Base-by-base conservation (phyloP, 1,140 invertebrate species). In the Condylostylus longicornis region DNA sequence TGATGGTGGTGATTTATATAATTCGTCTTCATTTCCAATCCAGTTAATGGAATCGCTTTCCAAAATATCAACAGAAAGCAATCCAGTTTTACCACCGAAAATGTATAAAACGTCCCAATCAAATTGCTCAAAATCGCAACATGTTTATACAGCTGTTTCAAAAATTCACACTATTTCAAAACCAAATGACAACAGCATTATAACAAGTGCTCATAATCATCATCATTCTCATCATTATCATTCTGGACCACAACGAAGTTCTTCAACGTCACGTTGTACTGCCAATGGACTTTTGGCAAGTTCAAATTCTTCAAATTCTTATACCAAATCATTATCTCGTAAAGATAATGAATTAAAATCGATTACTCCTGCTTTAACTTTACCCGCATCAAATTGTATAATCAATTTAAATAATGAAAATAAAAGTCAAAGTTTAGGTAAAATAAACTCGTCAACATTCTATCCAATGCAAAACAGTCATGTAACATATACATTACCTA, bases 31-130 rank as follows among this genome's bases (percentile, higher is more conserved):
- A 56, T 45, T 49, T 51, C 49, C 51, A 48, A 49, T 52, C 46
- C 35, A 49, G 44, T 53, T 53, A 50, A 33, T 53, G 54, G 21
- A 48, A 53, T 41, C 42, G 43, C 13, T 45, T 45, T 17, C 42
- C 47, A 14, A 41, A 53, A 31, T 14, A 31, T 8, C 22, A 39
- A 27, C 33, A 25, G 37, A n/a, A 33, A 14, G n/a, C n/a, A 60
- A 60, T 52, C 58, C 58, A 38, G 49, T 44, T 36, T 50, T 61
- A 54, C 58, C 58, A 59, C 58, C 58, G 48, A 61, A 61, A 54
- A 47, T 60, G 41, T 54, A 58, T 44, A 61, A 61, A 50, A 57
- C n/a, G 53, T 45, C 42, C 54, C 50, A 58, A 58, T 57, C 54
- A 57, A 55, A 58, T 58, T 46, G 39, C 47, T 38, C 39, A 40